These are phyloP conservation scores for Stenopsyche tienmushanensis DNA, from an alignment of 1,140 invertebrate species.

Conservation along the genomic window DNA sequence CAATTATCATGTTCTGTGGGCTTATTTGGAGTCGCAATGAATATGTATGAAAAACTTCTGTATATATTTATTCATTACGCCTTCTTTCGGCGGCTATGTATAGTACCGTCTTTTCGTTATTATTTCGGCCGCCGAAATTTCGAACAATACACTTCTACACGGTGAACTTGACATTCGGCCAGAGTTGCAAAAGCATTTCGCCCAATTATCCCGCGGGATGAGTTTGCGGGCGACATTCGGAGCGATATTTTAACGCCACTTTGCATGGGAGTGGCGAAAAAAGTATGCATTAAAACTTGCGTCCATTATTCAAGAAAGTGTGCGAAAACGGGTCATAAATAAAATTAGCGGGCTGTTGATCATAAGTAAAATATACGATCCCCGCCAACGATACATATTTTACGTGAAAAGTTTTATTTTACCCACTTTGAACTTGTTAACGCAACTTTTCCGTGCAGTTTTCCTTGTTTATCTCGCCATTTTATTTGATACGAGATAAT, in stretches of 20 bases:
- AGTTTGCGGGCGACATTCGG: neutral
- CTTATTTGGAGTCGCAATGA: no score
- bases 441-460: conserved; percentile 22
- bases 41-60: no score
- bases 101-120: no score
- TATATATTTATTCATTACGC: no score
- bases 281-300: conserved; percentile 20
- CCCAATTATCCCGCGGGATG: neutral
- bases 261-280: neutral
- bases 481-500: conserved; percentile 39
- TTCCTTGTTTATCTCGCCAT: conserved; percentile 35
- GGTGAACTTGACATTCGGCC: no score
- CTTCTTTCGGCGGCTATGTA: no score
- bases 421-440: conserved; percentile 32
- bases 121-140: no score
- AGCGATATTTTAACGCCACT: neutral
- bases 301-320: conserved; percentile 38
- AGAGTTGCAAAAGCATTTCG: no score
- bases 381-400: conserved; percentile 36
- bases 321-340: conserved; percentile 37
- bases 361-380: conserved; percentile 39
- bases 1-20: no score
- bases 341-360: conserved; percentile 40
- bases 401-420: conserved; percentile 40
- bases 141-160: no score